These are phyloP conservation scores for Hyperoodon ampullatus DNA, from an alignment of 2,113 vertebrate species.

Conservation along the genomic window DNA sequence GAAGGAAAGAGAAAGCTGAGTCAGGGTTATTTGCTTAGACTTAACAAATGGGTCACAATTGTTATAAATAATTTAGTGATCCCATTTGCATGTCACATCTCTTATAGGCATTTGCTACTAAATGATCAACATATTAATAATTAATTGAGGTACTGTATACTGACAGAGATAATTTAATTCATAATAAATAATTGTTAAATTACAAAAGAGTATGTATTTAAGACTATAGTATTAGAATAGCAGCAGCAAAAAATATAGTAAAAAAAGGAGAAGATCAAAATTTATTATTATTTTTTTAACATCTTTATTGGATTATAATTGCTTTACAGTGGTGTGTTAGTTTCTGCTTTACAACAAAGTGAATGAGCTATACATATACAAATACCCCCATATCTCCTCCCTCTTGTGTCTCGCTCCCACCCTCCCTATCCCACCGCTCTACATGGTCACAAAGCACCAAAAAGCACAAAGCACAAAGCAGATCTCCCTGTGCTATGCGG, in stretches of 20 bases:
- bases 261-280: neutral
- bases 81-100: neutral
- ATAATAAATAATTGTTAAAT: neutral
- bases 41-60: neutral
- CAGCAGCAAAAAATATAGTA: neutral
- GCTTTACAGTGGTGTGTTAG: too few species aligned
- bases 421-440: too few species aligned
- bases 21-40: neutral
- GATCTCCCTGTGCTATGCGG: too few species aligned
- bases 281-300: neutral
- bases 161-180: neutral
- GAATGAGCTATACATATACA: too few species aligned
- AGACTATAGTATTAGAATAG: neutral
- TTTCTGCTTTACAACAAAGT: too few species aligned
- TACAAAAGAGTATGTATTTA: neutral
- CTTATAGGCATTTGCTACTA: neutral
- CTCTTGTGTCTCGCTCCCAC: too few species aligned
- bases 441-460: too few species aligned
- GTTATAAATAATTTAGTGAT: constrained; percentile 3
- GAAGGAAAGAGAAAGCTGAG: neutral
- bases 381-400: too few species aligned
- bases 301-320: too few species aligned
- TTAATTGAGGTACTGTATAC: neutral
- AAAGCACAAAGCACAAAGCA: too few species aligned
- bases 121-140: neutral